phyloP scores from a whole-genome alignment of 2,888 invertebrate species.

The Lordiphosa andalusiaca region DNA sequence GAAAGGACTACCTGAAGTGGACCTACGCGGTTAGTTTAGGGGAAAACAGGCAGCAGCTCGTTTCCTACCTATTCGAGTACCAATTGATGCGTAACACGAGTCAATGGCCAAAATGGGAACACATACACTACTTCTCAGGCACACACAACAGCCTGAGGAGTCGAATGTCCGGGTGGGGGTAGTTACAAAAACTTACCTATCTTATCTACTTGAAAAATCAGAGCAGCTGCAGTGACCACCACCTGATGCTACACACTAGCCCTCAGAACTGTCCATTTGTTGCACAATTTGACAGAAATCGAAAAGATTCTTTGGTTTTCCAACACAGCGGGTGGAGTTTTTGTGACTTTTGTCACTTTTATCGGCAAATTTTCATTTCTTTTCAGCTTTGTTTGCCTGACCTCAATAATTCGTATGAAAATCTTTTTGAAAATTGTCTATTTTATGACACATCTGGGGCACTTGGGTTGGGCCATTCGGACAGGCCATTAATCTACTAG shows the following conservation, averaged over 20 bases:
- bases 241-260: conserved; percentile 3
- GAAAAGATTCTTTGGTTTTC: too few species aligned
- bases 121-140: too few species aligned
- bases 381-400: conserved; percentile 8
- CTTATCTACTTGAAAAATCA: conserved; percentile 39
- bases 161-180: conserved; percentile 17
- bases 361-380: conserved; percentile 4
- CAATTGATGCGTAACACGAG: conserved; percentile 70
- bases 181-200: conserved; percentile 3
- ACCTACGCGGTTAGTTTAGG: conserved; percentile 22
- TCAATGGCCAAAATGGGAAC: conserved; percentile 37
- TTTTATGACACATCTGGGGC: conserved; percentile 65
- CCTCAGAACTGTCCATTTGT: conserved; percentile 10
- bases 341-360: conserved; percentile 38
- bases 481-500: conserved; percentile 11
- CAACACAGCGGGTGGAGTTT: conserved; percentile 6
- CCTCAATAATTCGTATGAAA: conserved; percentile 16
- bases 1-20: conserved; percentile 46
- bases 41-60: conserved; percentile 33
- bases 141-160: conserved; percentile 17
- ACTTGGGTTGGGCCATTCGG: conserved; percentile 18
- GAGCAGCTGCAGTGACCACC: conserved; percentile 26
- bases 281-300: conserved; percentile 12
- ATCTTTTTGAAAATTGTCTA: conserved; percentile 17
- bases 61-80: conserved; percentile 11